These are phyloP conservation scores for Patella depressa DNA, from an alignment of 2,888 invertebrate genomes.

Conservation along the genomic window DNA sequence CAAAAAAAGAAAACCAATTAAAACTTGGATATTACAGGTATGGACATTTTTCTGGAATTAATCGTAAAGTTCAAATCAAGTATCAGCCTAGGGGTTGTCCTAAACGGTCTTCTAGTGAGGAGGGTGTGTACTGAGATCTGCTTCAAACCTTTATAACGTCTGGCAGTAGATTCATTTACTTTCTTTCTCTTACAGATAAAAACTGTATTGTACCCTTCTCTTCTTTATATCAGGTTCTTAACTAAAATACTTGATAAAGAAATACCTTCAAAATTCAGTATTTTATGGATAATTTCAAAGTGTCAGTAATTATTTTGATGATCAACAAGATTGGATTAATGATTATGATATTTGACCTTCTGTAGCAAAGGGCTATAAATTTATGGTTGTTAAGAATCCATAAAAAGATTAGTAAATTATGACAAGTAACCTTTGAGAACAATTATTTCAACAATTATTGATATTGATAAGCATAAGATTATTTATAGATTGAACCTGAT, in stretches of 20 bases:
- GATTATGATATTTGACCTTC: no score
- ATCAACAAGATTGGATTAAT: no score
- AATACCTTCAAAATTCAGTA: no score
- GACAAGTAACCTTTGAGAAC: no score
- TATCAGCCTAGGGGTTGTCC: slow-evolving; percentile 90
- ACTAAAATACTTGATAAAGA: background rate
- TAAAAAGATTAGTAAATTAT: no score
- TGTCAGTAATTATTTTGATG: no score
- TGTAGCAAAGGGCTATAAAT: no score
- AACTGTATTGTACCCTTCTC: background rate
- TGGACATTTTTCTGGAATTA: slow-evolving; percentile 97
- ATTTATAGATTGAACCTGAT: background rate
- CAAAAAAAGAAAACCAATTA: no score
- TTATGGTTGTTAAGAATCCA: no score
- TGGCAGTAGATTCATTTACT: slow-evolving; percentile 1
- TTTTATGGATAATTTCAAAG: no score
- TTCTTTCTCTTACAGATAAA: background rate
- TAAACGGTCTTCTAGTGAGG: slow-evolving; percentile 65
- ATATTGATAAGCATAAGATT: no score
- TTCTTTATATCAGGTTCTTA: background rate
- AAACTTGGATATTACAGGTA: slow-evolving; percentile 56
- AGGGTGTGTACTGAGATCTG: slow-evolving; percentile 50
- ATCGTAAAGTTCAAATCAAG: slow-evolving; percentile 99
- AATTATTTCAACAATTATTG: no score
- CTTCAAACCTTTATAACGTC: slow-evolving; percentile 3